Percentiles rank a stretch among this genome's conserved stretches.
Conservation (phyloP, 2,888 invertebrate genomes). For the Calameuta filiformis region DNA sequence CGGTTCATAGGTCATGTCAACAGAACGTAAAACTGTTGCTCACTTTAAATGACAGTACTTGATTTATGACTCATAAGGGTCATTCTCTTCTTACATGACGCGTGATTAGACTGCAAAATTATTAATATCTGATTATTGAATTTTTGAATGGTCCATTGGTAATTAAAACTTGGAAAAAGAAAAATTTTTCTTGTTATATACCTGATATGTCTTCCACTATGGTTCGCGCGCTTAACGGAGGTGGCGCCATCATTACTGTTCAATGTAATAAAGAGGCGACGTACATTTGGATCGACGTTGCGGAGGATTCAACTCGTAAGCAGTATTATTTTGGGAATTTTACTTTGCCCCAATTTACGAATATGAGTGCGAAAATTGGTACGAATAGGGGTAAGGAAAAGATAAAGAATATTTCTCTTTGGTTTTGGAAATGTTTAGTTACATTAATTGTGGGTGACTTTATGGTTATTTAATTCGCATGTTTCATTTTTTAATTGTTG, state of each 20-base stretch:
- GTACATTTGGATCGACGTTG: slow-evolving; percentile 24
- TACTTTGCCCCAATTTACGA: slow-evolving; percentile 11
- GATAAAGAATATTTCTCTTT: background rate
- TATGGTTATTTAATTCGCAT: background rate
- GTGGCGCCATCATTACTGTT: slow-evolving; percentile 37
- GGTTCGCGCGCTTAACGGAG: slow-evolving; percentile 31
- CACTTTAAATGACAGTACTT: background rate
- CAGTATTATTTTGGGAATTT: slow-evolving; percentile 25
- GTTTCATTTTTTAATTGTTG: background rate
- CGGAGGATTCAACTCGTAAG: slow-evolving; percentile 11
- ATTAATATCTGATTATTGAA: background rate
- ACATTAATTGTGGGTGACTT: background rate
- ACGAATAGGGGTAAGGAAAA: slow-evolving; percentile 23
- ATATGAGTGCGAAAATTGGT: slow-evolving; percentile 30
- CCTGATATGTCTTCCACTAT: slow-evolving; percentile 31
- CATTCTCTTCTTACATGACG: background rate
- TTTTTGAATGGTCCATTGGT: background rate
- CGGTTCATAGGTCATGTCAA: slow-evolving; percentile 5
- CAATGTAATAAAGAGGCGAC: slow-evolving; percentile 29
- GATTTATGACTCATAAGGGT: background rate
- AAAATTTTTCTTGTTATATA: background rate
- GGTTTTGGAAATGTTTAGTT: background rate
- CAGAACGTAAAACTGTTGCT: background rate
- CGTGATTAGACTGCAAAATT: background rate
- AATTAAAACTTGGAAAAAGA: background rate